phyloP scores from a whole-genome alignment of 1,140 invertebrate genomes.

The Helicorthomorpha holstii region DNA sequence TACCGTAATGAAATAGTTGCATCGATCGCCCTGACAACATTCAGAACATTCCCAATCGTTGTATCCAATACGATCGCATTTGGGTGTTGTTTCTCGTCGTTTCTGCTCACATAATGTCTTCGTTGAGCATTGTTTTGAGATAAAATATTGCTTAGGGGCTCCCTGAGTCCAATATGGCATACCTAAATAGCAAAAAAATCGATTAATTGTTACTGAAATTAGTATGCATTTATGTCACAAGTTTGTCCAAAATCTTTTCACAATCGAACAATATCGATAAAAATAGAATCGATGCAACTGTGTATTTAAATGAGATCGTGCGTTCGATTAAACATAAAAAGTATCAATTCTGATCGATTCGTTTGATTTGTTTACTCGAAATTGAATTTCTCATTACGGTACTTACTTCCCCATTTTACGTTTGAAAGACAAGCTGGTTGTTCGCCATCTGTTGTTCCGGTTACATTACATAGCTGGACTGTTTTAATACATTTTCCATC shows the following conservation, averaged over 20 bases:
- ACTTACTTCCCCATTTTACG: conserved; percentile 71
- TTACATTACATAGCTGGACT: conserved; percentile 71
- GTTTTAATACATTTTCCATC: conserved; percentile 82
- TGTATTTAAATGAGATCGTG: no score
- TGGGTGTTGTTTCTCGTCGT: conserved; percentile 45
- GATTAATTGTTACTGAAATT: neutral
- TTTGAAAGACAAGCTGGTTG: conserved; percentile 78
- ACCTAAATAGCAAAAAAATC: conserved; percentile 31
- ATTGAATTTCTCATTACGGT: neutral
- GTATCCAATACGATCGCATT: conserved; percentile 91
- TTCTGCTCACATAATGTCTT: conserved; percentile 55
- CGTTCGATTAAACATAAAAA: conserved; percentile 6
- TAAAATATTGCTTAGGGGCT: conserved; percentile 81
- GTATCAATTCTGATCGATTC: conserved; percentile 4
- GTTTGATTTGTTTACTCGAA: neutral
- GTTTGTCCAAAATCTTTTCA: no score
- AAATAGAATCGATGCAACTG: no score
- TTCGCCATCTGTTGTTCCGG: conserved; percentile 15
- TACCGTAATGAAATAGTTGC: conserved; percentile 93
- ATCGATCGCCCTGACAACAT: conserved; percentile 90
- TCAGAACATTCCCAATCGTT: conserved; percentile 94
- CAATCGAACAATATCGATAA: no score
- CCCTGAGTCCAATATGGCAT: conserved; percentile 87
- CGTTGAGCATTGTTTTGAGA: conserved; percentile 78
- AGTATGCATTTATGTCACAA: neutral